A percentile compares a stretch with the other conserved stretches of the same genome.
These are phyloP conservation scores for Allophyes oxyacanthae DNA, from an alignment of 2,888 invertebrate species.

Conservation along the genomic window DNA sequence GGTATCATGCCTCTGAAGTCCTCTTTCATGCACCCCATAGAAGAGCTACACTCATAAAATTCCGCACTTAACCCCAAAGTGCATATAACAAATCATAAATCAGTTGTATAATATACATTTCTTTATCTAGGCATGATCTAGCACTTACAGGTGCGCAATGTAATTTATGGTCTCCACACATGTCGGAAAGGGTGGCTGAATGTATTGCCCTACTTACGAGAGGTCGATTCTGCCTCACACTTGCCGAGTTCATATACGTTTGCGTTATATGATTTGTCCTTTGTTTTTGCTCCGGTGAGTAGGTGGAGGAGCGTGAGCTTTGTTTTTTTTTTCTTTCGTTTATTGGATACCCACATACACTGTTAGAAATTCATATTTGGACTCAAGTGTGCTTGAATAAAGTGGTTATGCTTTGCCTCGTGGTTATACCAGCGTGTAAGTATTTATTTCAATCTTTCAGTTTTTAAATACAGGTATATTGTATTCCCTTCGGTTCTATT, in stretches of 20 bases:
- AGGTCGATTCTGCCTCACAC: constrained; percentile 74
- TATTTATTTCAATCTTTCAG: no score
- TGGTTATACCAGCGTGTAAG: no score
- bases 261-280: constrained; percentile 54
- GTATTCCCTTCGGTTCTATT: no score
- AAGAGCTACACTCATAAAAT: constrained; percentile 23
- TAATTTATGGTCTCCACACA: constrained; percentile 82
- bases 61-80: constrained; percentile 49
- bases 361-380: no score
- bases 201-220: constrained; percentile 81
- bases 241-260: constrained; percentile 52
- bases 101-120: constrained; percentile 73
- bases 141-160: constrained; percentile 81
- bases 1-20: no score
- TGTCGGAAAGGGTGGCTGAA: constrained; percentile 77
- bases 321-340: constrained; percentile 1
- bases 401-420: no score
- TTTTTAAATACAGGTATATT: no score
- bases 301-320: constrained; percentile 13
- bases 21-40: no score
- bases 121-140: constrained; percentile 82
- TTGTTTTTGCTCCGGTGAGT: constrained; percentile 29
- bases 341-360: no score
- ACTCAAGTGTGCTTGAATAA: no score
- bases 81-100: constrained; percentile 69